Percentiles rank a stretch among this genome's conserved stretches.
These are phyloP conservation scores for Pseudonaja textilis DNA, from an alignment of 2,113 vertebrate genomes.

Conservation along the genomic window DNA sequence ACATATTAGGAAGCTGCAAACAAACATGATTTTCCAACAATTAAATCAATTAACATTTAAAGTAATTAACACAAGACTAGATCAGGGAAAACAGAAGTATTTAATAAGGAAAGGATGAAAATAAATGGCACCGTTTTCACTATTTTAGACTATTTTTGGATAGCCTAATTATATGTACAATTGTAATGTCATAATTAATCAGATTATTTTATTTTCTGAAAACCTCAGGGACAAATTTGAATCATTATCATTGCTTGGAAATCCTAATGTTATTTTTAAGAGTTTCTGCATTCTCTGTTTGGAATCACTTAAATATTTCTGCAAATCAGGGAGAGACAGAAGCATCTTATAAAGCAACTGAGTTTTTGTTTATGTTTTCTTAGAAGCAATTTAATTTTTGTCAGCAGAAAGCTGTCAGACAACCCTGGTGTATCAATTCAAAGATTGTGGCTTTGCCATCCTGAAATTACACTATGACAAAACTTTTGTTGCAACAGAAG, in stretches of 20 bases:
- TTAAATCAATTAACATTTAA: background rate
- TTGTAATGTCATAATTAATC: slow-evolving; percentile 44
- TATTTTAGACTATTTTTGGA: slow-evolving; percentile 15
- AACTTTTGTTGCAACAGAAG: background rate
- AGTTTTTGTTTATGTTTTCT: slow-evolving; percentile 5
- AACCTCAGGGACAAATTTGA: slow-evolving; percentile 5
- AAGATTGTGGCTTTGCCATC: background rate
- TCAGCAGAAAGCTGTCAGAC: slow-evolving; percentile 13
- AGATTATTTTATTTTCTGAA: slow-evolving; percentile 32
- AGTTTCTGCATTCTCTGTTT: background rate
- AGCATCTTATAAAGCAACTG: background rate
- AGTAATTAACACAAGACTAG: background rate
- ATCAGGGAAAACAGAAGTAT: background rate
- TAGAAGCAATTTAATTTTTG: background rate
- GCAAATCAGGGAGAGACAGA: background rate
- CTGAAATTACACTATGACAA: slow-evolving; percentile 28
- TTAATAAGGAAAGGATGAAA: slow-evolving; percentile 6
- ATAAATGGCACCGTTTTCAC: background rate
- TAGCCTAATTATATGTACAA: slow-evolving; percentile 19
- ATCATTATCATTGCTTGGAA: slow-evolving; percentile 32
- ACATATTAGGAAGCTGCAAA: background rate
- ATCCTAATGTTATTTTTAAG: slow-evolving; percentile 11
- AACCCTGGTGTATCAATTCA: background rate
- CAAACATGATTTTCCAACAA: background rate
- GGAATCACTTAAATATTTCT: slow-evolving; percentile 16